Base-by-base conservation (phyloP, 2,888 invertebrate genomes). In the Lydus trimaculatus region DNA sequence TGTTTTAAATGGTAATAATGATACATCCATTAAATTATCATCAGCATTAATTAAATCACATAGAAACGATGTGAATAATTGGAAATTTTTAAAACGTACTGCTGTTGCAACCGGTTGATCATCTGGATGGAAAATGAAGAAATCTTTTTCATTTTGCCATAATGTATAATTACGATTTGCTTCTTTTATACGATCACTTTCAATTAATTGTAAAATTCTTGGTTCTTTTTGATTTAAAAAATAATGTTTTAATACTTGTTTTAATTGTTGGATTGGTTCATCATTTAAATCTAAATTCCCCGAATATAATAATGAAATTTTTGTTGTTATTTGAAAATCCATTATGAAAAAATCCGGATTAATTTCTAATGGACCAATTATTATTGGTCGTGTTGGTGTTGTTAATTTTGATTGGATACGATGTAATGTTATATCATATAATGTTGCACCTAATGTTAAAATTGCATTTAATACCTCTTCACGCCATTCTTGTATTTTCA, bases 51-150 rank as follows among this genome's bases (percentile, higher is more conserved):
- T 43, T 17, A 43, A 43, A 43, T 43, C n/a, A 2, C 4, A 20
- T 48, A 48, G 3, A 20, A 9, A 20, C 6, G 6, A 20, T 20
- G 20, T 20, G 20, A 48, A 48, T 48, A 11, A 2, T 8, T 48
- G 9, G 20, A 20, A 20, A 20, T 48, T 8, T 20, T 20, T 48
- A 7, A 20, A 48, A 11, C 52, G 52, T 11, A 52, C 13, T 6
- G 20, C 6, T 20, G 11, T 11, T 11, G 20, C 20, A 0, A 48
- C 20, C 0, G 48, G 48, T 1, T 84, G 83, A 31, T 84, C 84
- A 0, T 72, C 73, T 1, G 85, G 83, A 73, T 85, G 84, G 62
- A 80, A 81, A 13, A 82, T 58, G 59, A 78, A 85, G 58, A 77
- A 79, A 31, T 73, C 68, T 1, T 72, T 72, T 8, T 76, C 79